Conservation (phyloP, 2,113 vertebrate genomes). For the Platysternon megacephalum region DNA sequence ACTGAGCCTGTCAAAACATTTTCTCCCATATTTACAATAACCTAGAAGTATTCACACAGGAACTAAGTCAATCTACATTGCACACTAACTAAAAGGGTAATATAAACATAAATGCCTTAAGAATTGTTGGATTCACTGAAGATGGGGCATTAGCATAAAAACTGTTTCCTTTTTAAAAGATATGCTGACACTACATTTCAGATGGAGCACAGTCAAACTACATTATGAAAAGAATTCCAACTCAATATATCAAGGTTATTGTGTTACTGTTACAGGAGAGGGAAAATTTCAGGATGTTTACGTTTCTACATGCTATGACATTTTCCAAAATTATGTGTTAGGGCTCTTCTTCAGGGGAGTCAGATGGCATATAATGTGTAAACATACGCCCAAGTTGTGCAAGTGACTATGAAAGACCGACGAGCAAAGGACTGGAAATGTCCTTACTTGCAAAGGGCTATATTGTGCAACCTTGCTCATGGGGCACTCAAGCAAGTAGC, state of each 20-base stretch:
- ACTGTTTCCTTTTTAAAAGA: neutral
- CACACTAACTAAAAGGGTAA: neutral
- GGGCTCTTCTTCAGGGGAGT: neutral
- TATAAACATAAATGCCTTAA: neutral
- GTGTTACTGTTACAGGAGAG: neutral
- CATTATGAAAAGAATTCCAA: neutral
- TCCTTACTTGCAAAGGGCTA: neutral
- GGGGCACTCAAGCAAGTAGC: neutral
- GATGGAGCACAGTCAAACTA: neutral
- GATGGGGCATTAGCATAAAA: neutral
- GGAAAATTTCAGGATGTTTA: neutral
- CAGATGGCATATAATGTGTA: neutral
- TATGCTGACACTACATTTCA: neutral
- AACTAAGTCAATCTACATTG: neutral
- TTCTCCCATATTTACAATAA: neutral
- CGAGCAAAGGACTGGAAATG: neutral
- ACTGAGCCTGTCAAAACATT: neutral
- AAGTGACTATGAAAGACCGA: neutral
- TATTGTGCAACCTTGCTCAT: neutral
- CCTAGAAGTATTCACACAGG: neutral
- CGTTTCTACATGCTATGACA: neutral
- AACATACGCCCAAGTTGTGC: fast-evolving
- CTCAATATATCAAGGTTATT: neutral
- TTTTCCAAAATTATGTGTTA: neutral
- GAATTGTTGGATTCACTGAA: neutral